phyloP scores from a whole-genome alignment of 2,113 vertebrate genomes.

The Eonycteris spelaea region DNA sequence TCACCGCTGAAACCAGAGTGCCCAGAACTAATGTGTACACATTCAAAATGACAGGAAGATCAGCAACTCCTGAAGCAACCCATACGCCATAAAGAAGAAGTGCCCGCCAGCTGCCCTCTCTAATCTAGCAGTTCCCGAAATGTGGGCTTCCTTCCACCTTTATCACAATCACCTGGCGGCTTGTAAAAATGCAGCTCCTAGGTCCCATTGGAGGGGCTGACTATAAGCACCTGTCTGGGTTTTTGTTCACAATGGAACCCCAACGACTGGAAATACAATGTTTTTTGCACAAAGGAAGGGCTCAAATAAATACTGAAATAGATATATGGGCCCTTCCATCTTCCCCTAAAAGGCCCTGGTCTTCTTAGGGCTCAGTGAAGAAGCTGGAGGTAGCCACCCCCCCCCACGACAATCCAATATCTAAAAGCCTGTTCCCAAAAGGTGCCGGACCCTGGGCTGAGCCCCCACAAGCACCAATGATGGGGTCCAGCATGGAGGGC shows the following conservation, averaged over 20 bases:
- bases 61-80: background rate
- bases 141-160: background rate
- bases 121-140: background rate
- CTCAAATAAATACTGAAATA: background rate
- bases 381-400: background rate
- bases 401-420: background rate
- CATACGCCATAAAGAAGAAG: background rate
- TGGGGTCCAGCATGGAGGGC: background rate
- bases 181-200: background rate
- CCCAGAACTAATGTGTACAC: rapidly evolving
- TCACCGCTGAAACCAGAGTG: background rate
- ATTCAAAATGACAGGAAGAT: background rate
- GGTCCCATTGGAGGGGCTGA: background rate
- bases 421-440: background rate
- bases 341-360: background rate
- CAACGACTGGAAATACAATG: background rate
- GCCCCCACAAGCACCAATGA: background rate
- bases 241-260: background rate
- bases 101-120: background rate
- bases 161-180: background rate
- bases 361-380: background rate
- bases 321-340: background rate
- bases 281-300: background rate
- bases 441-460: background rate
- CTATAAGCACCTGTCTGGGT: background rate